phyloP scores from a whole-genome alignment of 2,797 vertebrate genomes.

The Xerus rutilus region DNA sequence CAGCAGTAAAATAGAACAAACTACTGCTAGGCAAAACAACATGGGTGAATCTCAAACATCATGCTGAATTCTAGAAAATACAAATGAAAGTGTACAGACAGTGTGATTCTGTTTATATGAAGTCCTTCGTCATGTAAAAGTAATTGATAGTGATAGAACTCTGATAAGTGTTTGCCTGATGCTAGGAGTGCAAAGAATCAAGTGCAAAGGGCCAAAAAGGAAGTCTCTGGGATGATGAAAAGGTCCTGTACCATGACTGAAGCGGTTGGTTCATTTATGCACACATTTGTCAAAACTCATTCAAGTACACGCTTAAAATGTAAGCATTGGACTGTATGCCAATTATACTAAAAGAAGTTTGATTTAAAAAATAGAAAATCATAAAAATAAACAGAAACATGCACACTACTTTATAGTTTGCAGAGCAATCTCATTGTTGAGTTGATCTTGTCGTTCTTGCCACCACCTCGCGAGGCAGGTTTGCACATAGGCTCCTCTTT shows the following conservation, averaged over 20 bases:
- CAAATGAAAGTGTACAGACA: background rate
- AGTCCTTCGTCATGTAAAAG: background rate
- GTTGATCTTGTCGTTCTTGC: background rate
- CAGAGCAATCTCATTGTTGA: background rate
- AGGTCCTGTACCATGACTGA: background rate
- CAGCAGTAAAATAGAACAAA: background rate
- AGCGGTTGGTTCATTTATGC: background rate
- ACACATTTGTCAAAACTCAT: constrained; percentile 50
- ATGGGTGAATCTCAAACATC: background rate
- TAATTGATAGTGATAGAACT: constrained; percentile 5
- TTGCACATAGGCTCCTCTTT: background rate
- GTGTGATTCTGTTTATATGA: background rate
- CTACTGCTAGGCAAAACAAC: background rate
- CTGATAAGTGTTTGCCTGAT: background rate
- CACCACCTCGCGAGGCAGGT: background rate
- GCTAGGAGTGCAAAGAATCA: background rate
- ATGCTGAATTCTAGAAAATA: background rate
- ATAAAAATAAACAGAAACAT: constrained; percentile 42
- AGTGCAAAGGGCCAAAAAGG: background rate
- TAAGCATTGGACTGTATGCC: background rate
- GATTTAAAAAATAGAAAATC: constrained; percentile 52
- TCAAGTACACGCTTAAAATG: constrained; percentile 6
- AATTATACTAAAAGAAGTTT: background rate
- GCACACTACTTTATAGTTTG: background rate
- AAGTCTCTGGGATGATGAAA: background rate